A percentile compares a stretch with the other conserved stretches of the same genome.
Evolutionary conservation across 2,113 vertebrate species (phyloP).

Genomic region (Felis chaus): DNA sequence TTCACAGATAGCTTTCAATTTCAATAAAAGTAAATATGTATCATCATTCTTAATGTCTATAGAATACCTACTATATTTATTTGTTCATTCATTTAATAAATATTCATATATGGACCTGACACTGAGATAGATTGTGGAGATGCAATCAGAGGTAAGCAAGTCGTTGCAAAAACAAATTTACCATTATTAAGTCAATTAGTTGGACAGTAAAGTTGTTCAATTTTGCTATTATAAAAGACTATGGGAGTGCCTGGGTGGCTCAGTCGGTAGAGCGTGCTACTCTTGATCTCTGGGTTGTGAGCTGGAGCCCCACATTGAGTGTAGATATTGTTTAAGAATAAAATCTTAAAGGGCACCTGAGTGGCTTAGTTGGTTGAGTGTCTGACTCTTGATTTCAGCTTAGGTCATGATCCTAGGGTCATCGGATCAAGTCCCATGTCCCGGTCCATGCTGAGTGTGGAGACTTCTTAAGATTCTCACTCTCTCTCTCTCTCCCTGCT

Average conservation of each 20-base stretch:
- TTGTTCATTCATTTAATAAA: not conserved
- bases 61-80: not conserved
- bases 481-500: no score
- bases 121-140: not conserved
- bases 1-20: not conserved
- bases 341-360: not conserved
- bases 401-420: no score
- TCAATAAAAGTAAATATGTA: not conserved
- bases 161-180: not conserved
- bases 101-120: not conserved
- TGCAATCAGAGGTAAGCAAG: not conserved
- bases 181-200: not conserved
- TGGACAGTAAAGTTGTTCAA: not conserved
- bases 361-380: no score
- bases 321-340: not conserved
- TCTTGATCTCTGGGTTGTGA: not conserved
- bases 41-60: not conserved
- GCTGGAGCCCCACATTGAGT: not conserved
- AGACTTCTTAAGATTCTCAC: no score
- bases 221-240: not conserved
- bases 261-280: not conserved
- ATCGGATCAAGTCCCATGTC: no score
- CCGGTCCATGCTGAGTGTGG: no score
- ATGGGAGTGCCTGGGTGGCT: not conserved
- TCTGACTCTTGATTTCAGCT: no score